phyloP scores from a whole-genome alignment of 2,888 invertebrate genomes.

The Microplitis manilae region DNA sequence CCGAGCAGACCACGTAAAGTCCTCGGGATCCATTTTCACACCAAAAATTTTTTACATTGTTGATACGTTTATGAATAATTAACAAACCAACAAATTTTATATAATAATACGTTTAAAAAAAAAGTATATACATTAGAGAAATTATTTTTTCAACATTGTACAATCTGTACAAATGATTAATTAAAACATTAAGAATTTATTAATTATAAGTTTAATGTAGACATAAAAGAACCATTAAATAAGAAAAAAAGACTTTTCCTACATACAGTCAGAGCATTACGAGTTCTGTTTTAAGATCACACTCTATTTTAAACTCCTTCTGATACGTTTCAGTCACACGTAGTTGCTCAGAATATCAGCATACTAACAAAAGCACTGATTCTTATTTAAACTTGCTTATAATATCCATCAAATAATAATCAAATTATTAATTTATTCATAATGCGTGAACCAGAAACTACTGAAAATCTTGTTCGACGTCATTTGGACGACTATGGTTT shows the following conservation, averaged over 20 bases:
- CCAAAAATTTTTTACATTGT: too few species aligned
- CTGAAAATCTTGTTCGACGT: conserved; percentile 51
- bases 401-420: background rate
- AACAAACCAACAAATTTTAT: too few species aligned
- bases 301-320: conserved; percentile 1
- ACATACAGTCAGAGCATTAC: background rate
- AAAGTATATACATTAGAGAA: too few species aligned
- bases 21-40: too few species aligned
- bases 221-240: background rate
- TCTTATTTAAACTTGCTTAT: background rate
- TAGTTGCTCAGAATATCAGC: background rate
- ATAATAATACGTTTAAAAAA: too few species aligned
- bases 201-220: background rate
- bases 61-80: too few species aligned
- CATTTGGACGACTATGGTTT: conserved; percentile 56
- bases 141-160: too few species aligned
- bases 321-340: background rate
- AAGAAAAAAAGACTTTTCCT: background rate
- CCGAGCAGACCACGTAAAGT: too few species aligned
- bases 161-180: background rate
- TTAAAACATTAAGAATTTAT: background rate
- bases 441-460: conserved; percentile 51
- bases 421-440: background rate
- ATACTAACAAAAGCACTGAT: background rate
- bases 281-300: background rate